Evolutionary conservation across 2,113 vertebrate genomes (phyloP).

Genomic region (Piprites chloris): DNA sequence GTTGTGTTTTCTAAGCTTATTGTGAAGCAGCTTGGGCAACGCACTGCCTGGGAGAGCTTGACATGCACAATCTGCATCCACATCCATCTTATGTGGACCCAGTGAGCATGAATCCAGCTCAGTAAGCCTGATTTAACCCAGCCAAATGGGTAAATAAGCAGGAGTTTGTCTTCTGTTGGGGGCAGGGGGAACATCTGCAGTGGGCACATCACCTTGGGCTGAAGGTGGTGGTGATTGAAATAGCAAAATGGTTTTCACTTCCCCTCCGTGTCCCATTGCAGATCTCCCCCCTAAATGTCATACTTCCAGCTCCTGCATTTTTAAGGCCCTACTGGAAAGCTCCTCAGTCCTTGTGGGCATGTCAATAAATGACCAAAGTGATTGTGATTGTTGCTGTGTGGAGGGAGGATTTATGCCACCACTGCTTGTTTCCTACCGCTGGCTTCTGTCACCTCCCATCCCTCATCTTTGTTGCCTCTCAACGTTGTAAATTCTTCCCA

Average conservation of each 20-base stretch:
- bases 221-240: background rate
- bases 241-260: background rate
- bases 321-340: background rate
- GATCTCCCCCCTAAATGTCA: background rate
- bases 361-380: background rate
- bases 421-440: background rate
- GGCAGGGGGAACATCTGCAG: background rate
- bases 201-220: background rate
- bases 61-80: background rate
- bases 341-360: background rate
- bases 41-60: background rate
- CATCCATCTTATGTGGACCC: background rate
- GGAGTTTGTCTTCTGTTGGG: background rate
- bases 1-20: background rate
- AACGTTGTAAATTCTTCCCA: background rate
- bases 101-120: accelerated
- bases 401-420: background rate
- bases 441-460: constrained; percentile 9
- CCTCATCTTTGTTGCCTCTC: constrained; percentile 19
- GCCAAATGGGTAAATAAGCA: background rate
- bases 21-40: background rate
- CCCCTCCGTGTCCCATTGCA: background rate
- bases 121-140: background rate
- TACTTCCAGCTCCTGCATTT: background rate
- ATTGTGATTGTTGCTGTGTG: background rate